Evolutionary conservation across 2,797 vertebrate species (phyloP), one percentile per base, ranked within the genome.

Genomic region (Platyrinchus mystaceus): DNA sequence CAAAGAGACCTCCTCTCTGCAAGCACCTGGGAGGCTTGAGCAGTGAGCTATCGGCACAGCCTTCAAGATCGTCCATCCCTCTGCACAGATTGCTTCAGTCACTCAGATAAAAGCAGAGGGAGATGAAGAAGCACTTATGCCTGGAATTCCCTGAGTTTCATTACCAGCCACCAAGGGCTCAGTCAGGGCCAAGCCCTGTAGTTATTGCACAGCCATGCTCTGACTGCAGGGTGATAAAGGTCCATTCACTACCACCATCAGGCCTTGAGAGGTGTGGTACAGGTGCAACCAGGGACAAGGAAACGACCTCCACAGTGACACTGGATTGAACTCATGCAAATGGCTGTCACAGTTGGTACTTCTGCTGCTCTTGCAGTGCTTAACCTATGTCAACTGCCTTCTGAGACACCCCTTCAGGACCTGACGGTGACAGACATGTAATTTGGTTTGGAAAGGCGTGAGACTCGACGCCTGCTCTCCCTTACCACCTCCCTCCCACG

Each of bases 371-470:
- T 93, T 89, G 59, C n/a, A 75, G 62, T 1, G 62, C 84, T 93
- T 93, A 87, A 93, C 94, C 95, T 74, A 9, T 64, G 90, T 75
- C 92, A 95, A 10, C 84, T 63, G 41, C 77, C 64, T 80, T 34
- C 74, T 56, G 77, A 93, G 83, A 67, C 15, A 0, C 14, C 37
- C 2, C 81, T 83, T 37, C 37, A 26, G 69, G 74, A 76, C 9
- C 49, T 55, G 78, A 37, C 20, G 77, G 74, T 21, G 83, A 76
- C 70, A 83, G 60, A 67, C 0, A 0, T 0, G 2, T 14, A 39
- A 68, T 85, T 84, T 0, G 0, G 37, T 21, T 10, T 79, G 67
- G 60, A 71, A 76, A 93, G 55, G 59, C 0, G 0, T 26, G 59
- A 64, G 91, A 82, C 32, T 60, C 4, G 2, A 20, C 4, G 16